Base-by-base conservation (phyloP, 1,140 invertebrate species). In the Agrypnia vestita region DNA sequence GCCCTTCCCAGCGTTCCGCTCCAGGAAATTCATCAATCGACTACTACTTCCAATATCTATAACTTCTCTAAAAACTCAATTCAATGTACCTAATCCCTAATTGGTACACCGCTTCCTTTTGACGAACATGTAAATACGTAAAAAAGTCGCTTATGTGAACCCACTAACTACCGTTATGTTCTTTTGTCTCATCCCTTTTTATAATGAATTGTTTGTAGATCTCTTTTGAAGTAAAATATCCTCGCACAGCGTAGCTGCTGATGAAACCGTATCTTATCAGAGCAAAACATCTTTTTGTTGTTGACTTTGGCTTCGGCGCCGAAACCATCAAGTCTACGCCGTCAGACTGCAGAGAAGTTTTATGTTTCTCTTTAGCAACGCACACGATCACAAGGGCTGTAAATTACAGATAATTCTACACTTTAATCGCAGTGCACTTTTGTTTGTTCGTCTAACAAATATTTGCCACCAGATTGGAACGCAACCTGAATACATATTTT, bases 1-100 rank as follows among this genome's bases (percentile, higher is more conserved):
- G 64, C 64, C 64, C n/a, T 15, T 69, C 64, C 64, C 64, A 47
- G 4, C 43, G 64, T 69, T 69, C 64, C 64, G 46, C 64, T 69
- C 43, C 64, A 47, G 19, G 17, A 69, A 49, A 15, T 69, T 13
- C 49, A 69, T 69, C 43, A 44, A 69, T 3, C 25, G 25, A 35
- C 25, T 35, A 3, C 25, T n/a, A 35, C 25, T 35, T 35, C 25
- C 25, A 3, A 6, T n/a, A 6, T 35, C 6, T 35, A 3, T 35
- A 35, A 35, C 25, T 35, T 6, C 25, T 3, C 25, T 3, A 35
- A 35, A 35, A 35, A 3, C 25, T 35, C 6, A 35, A 35, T 35
- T 35, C 25, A 35, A 35, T 1, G 25, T 3, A 35, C 25, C 6
- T 6, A 35, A 3, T 35, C 6, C 25, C 25, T 35, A 35, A 35